Evolutionary conservation across 1,140 invertebrate species (phyloP).

Genomic region (Aphidius gifuensis): DNA sequence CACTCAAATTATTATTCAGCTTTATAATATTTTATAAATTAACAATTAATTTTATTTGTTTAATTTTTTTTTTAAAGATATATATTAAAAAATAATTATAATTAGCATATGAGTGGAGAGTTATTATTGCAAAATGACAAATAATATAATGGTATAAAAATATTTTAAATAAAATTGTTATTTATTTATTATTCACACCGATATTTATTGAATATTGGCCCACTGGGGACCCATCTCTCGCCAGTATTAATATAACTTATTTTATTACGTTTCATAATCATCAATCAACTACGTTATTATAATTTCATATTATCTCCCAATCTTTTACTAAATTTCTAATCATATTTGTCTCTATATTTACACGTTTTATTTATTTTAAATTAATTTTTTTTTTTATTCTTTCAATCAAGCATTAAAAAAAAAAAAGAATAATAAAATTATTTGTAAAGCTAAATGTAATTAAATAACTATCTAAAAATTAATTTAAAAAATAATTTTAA

Average conservation of each 20-base stretch:
- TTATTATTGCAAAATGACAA: slow-evolving; percentile 6
- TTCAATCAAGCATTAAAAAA: neutral
- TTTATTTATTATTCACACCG: slow-evolving; percentile 36
- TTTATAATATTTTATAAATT: too few species aligned
- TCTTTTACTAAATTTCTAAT: slow-evolving; percentile 5
- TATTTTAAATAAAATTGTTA: slow-evolving; percentile 12
- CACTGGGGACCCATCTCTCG: slow-evolving; percentile 49
- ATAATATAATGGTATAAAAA: slow-evolving; percentile 3
- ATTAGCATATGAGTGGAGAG: too few species aligned
- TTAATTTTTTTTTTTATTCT: too few species aligned
- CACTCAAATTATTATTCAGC: too few species aligned
- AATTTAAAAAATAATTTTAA: slow-evolving; percentile 12
- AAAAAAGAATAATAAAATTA: slow-evolving; percentile 9
- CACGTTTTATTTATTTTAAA: neutral
- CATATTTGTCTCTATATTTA: neutral
- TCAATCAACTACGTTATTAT: neutral
- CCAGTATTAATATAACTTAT: slow-evolving; percentile 36
- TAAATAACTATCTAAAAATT: neutral
- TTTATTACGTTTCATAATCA: slow-evolving; percentile 8
- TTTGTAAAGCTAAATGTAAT: slow-evolving; percentile 2
- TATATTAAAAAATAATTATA: too few species aligned
- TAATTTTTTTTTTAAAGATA: too few species aligned
- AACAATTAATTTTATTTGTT: too few species aligned
- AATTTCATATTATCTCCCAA: slow-evolving; percentile 1
- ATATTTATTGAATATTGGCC: slow-evolving; percentile 57